Percentiles rank a stretch among this genome's conserved stretches.
Evolutionary conservation across 2,888 invertebrate genomes (phyloP).

Genomic region (Lithophane socia): DNA sequence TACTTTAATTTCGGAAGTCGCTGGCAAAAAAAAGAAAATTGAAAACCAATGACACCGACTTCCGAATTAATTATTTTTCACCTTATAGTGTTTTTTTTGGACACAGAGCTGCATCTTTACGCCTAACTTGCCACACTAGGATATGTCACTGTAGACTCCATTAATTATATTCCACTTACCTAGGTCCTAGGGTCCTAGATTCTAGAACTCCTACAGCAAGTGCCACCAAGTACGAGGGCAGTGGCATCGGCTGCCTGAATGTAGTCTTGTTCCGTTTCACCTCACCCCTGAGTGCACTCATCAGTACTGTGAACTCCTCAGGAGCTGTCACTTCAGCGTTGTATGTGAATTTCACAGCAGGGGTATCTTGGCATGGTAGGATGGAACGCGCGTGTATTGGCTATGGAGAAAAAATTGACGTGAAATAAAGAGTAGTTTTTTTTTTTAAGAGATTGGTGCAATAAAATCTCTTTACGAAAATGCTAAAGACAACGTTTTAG

Average conservation of each 20-base stretch:
- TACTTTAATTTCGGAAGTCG: too few species aligned
- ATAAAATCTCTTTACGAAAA: neutral
- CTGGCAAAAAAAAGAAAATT: too few species aligned
- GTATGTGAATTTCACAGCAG: conserved; percentile 96
- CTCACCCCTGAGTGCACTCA: conserved; percentile 95
- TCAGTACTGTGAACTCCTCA: conserved; percentile 94
- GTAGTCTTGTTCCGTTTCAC: conserved; percentile 85
- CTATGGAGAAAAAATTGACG: conserved; percentile 79
- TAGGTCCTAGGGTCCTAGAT: conserved; percentile 93
- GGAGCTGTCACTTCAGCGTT: conserved; percentile 94
- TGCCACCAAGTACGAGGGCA: conserved; percentile 97
- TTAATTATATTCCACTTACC: conserved; percentile 72
- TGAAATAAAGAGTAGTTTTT: neutral
- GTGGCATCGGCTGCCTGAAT: conserved; percentile 95
- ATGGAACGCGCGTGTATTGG: conserved; percentile 97
- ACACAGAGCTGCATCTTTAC: neutral
- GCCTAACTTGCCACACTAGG: neutral
- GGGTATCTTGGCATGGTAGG: conserved; percentile 98
- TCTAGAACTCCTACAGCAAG: conserved; percentile 96
- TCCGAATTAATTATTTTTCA: too few species aligned
- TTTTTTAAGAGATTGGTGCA: neutral
- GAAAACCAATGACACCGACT: too few species aligned
- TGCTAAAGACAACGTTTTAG: neutral
- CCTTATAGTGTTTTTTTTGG: neutral
- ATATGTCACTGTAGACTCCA: neutral